Percentiles rank a stretch among this genome's conserved stretches.
Evolutionary conservation across 1,140 invertebrate genomes (phyloP).

Genomic region (Drosophila trapezifrons): DNA sequence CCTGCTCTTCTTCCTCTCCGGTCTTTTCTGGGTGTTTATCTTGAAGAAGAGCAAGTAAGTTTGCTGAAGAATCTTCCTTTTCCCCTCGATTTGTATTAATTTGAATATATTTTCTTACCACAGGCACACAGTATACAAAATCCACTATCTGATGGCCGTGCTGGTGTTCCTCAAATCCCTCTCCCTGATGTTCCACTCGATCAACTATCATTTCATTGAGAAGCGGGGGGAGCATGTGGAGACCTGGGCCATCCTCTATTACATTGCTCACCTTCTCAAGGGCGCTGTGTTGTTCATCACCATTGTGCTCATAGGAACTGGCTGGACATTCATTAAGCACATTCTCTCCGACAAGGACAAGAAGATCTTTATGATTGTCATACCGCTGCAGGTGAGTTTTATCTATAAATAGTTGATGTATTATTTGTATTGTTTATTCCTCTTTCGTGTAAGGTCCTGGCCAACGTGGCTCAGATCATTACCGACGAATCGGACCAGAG

Average conservation of each 20-base stretch:
- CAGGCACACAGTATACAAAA: conserved; percentile 95
- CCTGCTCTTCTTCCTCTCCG: conserved; percentile 94
- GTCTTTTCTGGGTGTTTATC: conserved; percentile 96
- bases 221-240: conserved; percentile 97
- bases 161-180: conserved; percentile 96
- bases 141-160: conserved; percentile 98
- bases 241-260: conserved; percentile 98
- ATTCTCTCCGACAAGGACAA: conserved; percentile 98
- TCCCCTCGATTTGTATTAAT: not conserved
- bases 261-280: conserved; percentile 97
- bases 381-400: conserved; percentile 94
- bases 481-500: conserved; percentile 99
- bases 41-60: conserved; percentile 92
- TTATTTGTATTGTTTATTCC: too few species aligned
- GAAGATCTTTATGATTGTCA: conserved; percentile 99
- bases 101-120: not conserved
- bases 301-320: conserved; percentile 97
- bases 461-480: conserved; percentile 98
- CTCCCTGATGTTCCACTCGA: conserved; percentile 96
- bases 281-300: conserved; percentile 98
- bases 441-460: conserved; percentile 89
- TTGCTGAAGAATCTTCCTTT: too few species aligned
- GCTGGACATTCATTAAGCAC: conserved; percentile 99
- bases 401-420: not conserved
- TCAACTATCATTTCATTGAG: conserved; percentile 98